These are phyloP conservation scores for Sphyrna mokarran DNA, from an alignment of 2,113 vertebrate genomes.

Conservation along the genomic window DNA sequence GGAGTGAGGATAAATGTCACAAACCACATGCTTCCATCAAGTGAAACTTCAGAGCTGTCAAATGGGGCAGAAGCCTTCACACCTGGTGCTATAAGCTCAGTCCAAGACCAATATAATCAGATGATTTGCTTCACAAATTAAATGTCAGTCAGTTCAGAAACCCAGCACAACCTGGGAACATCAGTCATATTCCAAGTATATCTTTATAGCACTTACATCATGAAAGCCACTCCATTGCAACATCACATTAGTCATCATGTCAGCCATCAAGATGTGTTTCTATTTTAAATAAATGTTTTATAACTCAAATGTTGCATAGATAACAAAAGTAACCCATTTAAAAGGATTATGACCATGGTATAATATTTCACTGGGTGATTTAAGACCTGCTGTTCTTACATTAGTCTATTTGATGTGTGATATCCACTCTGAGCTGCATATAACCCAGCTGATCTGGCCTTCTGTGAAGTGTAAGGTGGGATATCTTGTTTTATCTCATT, in stretches of 20 bases:
- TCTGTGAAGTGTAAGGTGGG: background rate
- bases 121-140: background rate
- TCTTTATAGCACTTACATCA: slow-evolving; percentile 33
- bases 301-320: background rate
- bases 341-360: background rate
- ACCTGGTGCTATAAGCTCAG: background rate
- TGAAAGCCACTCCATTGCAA: slow-evolving; percentile 8
- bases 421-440: background rate
- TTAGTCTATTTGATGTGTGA: background rate
- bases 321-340: slow-evolving; percentile 1
- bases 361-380: slow-evolving; percentile 1
- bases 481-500: background rate
- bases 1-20: background rate
- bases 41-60: too few species aligned
- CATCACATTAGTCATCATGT: slow-evolving; percentile 16
- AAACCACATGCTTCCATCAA: background rate
- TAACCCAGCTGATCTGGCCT: background rate
- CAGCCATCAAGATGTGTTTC: slow-evolving; percentile 19
- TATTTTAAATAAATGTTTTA: slow-evolving; percentile 20
- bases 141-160: background rate
- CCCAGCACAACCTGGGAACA: background rate
- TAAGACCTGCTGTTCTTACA: background rate
- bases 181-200: slow-evolving; percentile 24
- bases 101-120: background rate
- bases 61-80: background rate